A percentile compares a stretch with the other conserved stretches of the same genome.
Conservation (phyloP, 2,888 invertebrate genomes). For the Strigamia maritima region DNA sequence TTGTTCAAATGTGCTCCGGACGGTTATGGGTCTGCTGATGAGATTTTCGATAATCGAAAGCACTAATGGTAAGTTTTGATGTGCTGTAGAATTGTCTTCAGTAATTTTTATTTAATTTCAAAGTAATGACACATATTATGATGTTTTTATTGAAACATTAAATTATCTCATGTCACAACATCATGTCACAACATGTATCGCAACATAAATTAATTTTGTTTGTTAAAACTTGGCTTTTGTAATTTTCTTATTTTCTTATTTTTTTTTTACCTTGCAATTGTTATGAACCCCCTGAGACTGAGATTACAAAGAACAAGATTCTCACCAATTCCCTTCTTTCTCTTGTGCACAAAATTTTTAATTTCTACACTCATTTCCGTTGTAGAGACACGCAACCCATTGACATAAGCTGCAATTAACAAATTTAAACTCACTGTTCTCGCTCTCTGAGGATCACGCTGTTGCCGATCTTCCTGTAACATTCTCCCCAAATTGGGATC, state of each 20-base stretch:
- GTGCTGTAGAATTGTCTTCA: too few relatives aligned
- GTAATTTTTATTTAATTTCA: too few relatives aligned
- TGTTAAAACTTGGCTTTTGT: background rate
- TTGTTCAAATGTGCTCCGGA: too few relatives aligned
- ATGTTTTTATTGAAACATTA: too few relatives aligned
- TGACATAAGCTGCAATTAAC: background rate
- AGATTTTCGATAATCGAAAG: too few relatives aligned
- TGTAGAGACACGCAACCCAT: background rate
- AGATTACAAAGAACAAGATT: background rate
- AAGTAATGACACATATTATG: too few relatives aligned
- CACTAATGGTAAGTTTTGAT: too few relatives aligned
- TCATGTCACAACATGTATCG: too few relatives aligned
- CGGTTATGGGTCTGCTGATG: too few relatives aligned
- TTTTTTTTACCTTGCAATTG: background rate
- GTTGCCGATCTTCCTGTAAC: constrained; percentile 60
- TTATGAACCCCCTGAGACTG: constrained; percentile 2
- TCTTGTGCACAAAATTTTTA: background rate
- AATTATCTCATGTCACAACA: too few relatives aligned
- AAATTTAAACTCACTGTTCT: constrained; percentile 48
- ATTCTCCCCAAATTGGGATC: constrained; percentile 65
- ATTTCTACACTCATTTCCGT: constrained; percentile 6
- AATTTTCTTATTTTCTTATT: background rate
- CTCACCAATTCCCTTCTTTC: constrained; percentile 6
- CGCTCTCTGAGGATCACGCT: constrained; percentile 62
- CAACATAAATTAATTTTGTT: too few relatives aligned